A percentile compares a stretch with the other conserved stretches of the same genome.
Evolutionary conservation across 2,888 invertebrate species (phyloP).

Genomic region (Atethmia centrago): DNA sequence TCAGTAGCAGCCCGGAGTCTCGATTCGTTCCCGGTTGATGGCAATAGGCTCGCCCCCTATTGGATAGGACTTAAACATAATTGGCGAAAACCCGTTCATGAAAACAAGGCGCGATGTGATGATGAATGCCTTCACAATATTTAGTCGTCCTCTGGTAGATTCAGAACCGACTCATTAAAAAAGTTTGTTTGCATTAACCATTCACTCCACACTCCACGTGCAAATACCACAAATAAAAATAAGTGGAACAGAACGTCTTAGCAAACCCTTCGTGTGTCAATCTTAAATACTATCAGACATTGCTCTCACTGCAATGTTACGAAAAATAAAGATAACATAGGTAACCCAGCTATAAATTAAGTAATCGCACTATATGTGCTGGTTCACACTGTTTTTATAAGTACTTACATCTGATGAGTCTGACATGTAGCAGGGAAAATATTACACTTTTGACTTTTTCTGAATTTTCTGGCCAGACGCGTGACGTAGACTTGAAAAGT

Average conservation of each 20-base stretch:
- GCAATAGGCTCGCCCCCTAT: too few species aligned
- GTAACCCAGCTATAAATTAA: constrained; percentile 46
- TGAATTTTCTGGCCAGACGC: background rate
- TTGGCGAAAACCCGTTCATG: too few species aligned
- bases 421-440: background rate
- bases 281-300: constrained; percentile 56
- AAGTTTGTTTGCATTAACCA: too few species aligned
- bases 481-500: too few species aligned
- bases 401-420: constrained; percentile 13
- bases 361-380: constrained; percentile 48
- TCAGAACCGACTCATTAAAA: too few species aligned
- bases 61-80: too few species aligned
- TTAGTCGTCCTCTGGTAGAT: too few species aligned
- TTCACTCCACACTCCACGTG: background rate
- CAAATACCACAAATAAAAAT: constrained; percentile 9
- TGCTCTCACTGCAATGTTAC: constrained; percentile 48
- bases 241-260: constrained; percentile 24
- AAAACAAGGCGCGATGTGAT: too few species aligned
- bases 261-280: constrained; percentile 42
- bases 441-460: background rate
- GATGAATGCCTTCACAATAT: too few species aligned
- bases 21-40: too few species aligned
- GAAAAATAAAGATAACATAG: constrained; percentile 52
- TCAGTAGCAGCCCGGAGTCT: too few species aligned
- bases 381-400: constrained; percentile 47